A percentile compares a stretch with the other conserved stretches of the same genome.
These are phyloP conservation scores for Anarsia innoxiella DNA, from an alignment of 2,888 invertebrate genomes.

Conservation along the genomic window DNA sequence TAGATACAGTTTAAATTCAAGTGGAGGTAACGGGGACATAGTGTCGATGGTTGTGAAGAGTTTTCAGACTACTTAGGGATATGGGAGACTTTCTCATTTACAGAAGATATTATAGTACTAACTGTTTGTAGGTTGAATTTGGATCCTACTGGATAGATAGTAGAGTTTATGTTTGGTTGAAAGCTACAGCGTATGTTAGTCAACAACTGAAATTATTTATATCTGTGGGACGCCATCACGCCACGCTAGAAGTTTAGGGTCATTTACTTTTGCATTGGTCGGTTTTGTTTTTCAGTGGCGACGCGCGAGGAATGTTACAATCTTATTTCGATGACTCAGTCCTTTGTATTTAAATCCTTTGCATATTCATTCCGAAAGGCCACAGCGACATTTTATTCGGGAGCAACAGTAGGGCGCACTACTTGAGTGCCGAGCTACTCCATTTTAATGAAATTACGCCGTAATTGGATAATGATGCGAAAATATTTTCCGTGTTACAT, in stretches of 20 bases:
- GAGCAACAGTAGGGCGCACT: no score
- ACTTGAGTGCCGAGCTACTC: no score
- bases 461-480: no score
- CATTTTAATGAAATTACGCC: no score
- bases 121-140: constrained; percentile 27
- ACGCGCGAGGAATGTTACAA: constrained; percentile 28
- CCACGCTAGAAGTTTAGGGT: constrained; percentile 54
- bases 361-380: constrained; percentile 7
- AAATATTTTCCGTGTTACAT: no score
- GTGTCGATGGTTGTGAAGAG: constrained; percentile 41
- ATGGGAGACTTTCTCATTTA: constrained; percentile 32
- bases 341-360: constrained; percentile 14
- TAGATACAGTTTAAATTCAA: constrained; percentile 42
- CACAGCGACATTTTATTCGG: constrained; percentile 10
- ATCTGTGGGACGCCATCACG: constrained; percentile 52
- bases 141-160: constrained; percentile 26
- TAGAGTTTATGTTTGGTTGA: constrained; percentile 29
- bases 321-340: constrained; percentile 21
- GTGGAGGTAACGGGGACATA: constrained; percentile 28
- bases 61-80: constrained; percentile 58
- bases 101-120: constrained; percentile 29
- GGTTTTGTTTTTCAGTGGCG: constrained; percentile 39
- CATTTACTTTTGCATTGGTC: constrained; percentile 49
- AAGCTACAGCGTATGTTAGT: constrained; percentile 30
- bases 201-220: constrained; percentile 59